These are phyloP conservation scores for Gopherus flavomarginatus DNA, from an alignment of 2,113 vertebrate genomes.

Conservation along the genomic window DNA sequence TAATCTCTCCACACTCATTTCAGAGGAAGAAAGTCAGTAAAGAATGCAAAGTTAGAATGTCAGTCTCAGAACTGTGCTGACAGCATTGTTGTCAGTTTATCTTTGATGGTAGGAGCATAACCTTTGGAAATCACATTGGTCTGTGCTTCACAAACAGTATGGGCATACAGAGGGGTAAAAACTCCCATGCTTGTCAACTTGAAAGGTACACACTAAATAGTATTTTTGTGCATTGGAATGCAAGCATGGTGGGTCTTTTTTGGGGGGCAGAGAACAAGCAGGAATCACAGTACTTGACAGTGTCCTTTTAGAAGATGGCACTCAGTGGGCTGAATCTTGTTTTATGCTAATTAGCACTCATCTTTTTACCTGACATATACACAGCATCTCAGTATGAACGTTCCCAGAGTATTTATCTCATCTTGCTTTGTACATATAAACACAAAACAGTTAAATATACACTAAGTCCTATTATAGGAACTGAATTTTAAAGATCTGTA, in stretches of 20 bases:
- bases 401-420: conserved; percentile 76
- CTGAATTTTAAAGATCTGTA: conserved; percentile 53
- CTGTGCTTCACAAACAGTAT: neutral
- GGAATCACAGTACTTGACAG: conserved; percentile 68
- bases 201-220: conserved; percentile 5
- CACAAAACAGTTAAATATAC: conserved; percentile 71
- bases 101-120: conserved; percentile 45
- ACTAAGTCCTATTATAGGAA: conserved; percentile 68
- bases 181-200: neutral
- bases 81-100: neutral
- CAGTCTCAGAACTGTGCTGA: conserved; percentile 47
- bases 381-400: conserved; percentile 72
- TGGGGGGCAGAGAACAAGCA: conserved; percentile 22
- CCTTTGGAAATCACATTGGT: neutral
- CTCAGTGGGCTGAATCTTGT: conserved; percentile 72
- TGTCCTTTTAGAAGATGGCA: conserved; percentile 74
- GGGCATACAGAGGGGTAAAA: neutral
- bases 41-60: neutral
- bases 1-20: neutral
- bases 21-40: conserved; percentile 27
- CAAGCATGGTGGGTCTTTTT: neutral
- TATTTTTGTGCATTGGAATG: conserved; percentile 43
- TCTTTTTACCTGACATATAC: conserved; percentile 59
- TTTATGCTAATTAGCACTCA: conserved; percentile 49
- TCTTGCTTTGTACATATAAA: conserved; percentile 75